phyloP scores from a whole-genome alignment of 2,797 vertebrate genomes.

The Poecilia gillii region DNA sequence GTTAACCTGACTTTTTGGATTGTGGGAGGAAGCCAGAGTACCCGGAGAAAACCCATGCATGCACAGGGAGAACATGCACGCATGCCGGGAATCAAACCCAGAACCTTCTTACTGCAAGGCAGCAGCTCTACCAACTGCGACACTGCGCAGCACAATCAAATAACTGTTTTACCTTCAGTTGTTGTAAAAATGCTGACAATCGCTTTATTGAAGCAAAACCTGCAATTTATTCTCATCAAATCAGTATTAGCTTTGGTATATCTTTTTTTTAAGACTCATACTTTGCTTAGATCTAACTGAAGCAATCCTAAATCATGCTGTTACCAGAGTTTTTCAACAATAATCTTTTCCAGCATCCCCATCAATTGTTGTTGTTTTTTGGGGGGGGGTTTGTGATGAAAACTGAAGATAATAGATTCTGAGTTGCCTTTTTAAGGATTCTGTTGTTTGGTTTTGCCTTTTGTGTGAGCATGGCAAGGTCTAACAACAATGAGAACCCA shows the following conservation, averaged over 20 bases:
- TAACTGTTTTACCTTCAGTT: no score
- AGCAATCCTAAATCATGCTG: neutral
- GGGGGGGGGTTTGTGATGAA: no score
- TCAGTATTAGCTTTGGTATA: neutral
- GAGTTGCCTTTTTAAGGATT: neutral
- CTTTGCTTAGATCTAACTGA: neutral
- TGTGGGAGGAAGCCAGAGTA: no score
- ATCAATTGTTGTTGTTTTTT: no score
- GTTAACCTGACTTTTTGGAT: no score
- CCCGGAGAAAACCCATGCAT: no score
- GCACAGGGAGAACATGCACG: no score
- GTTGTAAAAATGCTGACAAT: neutral
- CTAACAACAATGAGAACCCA: neutral
- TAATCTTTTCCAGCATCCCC: neutral
- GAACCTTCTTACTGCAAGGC: no score
- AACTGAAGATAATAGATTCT: neutral
- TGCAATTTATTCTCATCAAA: neutral
- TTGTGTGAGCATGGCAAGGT: neutral
- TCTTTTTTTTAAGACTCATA: neutral
- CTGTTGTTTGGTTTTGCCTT: neutral
- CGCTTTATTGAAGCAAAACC: neutral
- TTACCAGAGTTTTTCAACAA: neutral
- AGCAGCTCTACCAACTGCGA: no score
- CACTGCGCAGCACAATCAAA: no score
- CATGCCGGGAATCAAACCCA: no score